Conservation (phyloP, 2,888 invertebrate species). For the Cremastinae sp. region DNA sequence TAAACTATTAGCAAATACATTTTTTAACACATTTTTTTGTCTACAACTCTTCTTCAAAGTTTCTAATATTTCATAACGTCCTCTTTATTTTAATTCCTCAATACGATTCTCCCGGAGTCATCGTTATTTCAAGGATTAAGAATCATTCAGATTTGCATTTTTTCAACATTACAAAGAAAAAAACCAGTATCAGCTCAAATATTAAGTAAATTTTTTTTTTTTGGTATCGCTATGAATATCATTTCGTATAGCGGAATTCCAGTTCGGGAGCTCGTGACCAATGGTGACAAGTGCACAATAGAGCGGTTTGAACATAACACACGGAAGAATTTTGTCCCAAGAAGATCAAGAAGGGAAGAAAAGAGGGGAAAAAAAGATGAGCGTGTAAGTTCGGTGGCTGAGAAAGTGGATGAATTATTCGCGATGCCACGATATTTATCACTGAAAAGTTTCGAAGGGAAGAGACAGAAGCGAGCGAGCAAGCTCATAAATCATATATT, state of each 20-base stretch:
- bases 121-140: too few species aligned
- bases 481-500: constrained; percentile 64
- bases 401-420: constrained; percentile 54
- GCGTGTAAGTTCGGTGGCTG: constrained; percentile 37
- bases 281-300: constrained; percentile 49
- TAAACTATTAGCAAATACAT: too few species aligned
- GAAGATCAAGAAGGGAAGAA: background rate
- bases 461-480: constrained; percentile 13
- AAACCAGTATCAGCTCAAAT: too few species aligned
- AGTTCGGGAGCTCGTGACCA: constrained; percentile 40
- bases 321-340: constrained; percentile 23
- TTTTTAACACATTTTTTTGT: too few species aligned
- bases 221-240: constrained; percentile 2
- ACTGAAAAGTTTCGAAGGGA: constrained; percentile 14
- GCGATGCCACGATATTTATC: constrained; percentile 37
- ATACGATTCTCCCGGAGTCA: constrained; percentile 18
- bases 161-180: too few species aligned
- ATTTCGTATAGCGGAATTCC: background rate
- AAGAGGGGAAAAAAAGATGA: background rate
- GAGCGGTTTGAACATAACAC: constrained; percentile 13
- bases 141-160: too few species aligned
- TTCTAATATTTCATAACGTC: too few species aligned
- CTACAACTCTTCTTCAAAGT: too few species aligned
- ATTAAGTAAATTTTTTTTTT: background rate
- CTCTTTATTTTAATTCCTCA: too few species aligned